Base-by-base conservation (phyloP, 2,888 invertebrate species). In the Ctenicera cuprea region DNA sequence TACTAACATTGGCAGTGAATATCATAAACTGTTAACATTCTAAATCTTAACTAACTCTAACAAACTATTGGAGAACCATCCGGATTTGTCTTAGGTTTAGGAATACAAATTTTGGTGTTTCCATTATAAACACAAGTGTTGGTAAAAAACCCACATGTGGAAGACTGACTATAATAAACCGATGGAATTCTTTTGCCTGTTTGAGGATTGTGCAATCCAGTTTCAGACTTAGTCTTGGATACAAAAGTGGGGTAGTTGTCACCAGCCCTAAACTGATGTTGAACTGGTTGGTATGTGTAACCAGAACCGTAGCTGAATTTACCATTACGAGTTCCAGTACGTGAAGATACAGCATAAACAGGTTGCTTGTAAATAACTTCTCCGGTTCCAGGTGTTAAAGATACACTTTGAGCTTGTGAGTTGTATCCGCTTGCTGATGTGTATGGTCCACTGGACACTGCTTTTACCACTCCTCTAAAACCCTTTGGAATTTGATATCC, bases 131-230 rank as follows among this genome's bases (percentile, higher is more conserved):
- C 94, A 83, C 95, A 95, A 0, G 94, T 93, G 85, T 95, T 95
- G 0, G 95, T 95, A 79, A 95, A 95, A 83, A 95, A 95, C 8
- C 95, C 95, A 84, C 95, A 96, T 0, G 94, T 95, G 1, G 95
- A 95, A 8, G 95, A 94, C 86, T 95, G 95, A 0, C 95, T 94
- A 81, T 94, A 95, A 86, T 94, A 95, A 0, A 94, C 93, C 77
- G 93, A 93, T 0, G 93, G 91, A 82, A 91, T 93, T 86, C 93
- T 93, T 83, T 94, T 93, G 74, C 93, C 92, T 71, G 91, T 91
- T 41, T 87, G 84, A 33, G 88, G 83, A 81, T 87, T 87, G 37
- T 87, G 87, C 26, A 92, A 89, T 5, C 95, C 94, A 0, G 94
- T 93, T 63, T 95, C 92, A 1, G 94, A 94, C 85, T 94, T 95